Conservation (phyloP, 1,140 invertebrate genomes). For the Diabrotica undecimpunctata region DNA sequence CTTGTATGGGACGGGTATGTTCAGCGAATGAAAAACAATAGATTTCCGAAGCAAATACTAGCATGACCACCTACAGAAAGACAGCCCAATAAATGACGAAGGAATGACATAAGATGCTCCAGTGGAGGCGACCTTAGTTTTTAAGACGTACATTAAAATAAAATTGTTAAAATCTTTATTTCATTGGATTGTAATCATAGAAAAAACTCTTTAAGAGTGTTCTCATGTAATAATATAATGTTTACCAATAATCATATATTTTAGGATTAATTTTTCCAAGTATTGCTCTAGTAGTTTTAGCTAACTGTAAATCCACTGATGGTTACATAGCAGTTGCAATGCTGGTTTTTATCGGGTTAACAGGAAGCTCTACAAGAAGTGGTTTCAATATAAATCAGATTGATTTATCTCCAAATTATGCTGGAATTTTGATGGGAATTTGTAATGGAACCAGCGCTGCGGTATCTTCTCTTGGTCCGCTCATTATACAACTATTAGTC, state of each 20-base stretch:
- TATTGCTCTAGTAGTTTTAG: background rate
- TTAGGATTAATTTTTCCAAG: background rate
- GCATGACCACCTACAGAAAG: too few relatives aligned
- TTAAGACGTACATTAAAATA: too few relatives aligned
- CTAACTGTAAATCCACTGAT: background rate
- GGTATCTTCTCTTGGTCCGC: slow-evolving; percentile 66
- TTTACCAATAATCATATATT: background rate
- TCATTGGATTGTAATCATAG: too few relatives aligned
- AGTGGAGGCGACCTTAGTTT: too few relatives aligned
- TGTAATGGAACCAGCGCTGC: slow-evolving; percentile 72
- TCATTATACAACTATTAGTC: slow-evolving; percentile 62
- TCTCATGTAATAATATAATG: too few relatives aligned
- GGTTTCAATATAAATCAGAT: slow-evolving; percentile 68
- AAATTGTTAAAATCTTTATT: too few relatives aligned
- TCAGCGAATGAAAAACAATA: too few relatives aligned
- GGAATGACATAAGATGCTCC: too few relatives aligned
- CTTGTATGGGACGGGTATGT: too few relatives aligned
- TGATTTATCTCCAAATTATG: slow-evolving; percentile 68
- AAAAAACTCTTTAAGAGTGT: too few relatives aligned
- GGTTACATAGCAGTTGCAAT: slow-evolving; percentile 52
- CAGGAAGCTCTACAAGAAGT: slow-evolving; percentile 70
- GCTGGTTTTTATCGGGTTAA: slow-evolving; percentile 65
- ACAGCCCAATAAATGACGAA: too few relatives aligned
- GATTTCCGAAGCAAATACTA: too few relatives aligned
- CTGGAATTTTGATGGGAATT: slow-evolving; percentile 70